A percentile compares a stretch with the other conserved stretches of the same genome.
These are phyloP conservation scores for Cherax destructor DNA, from an alignment of 1,140 invertebrate genomes.

Conservation along the genomic window DNA sequence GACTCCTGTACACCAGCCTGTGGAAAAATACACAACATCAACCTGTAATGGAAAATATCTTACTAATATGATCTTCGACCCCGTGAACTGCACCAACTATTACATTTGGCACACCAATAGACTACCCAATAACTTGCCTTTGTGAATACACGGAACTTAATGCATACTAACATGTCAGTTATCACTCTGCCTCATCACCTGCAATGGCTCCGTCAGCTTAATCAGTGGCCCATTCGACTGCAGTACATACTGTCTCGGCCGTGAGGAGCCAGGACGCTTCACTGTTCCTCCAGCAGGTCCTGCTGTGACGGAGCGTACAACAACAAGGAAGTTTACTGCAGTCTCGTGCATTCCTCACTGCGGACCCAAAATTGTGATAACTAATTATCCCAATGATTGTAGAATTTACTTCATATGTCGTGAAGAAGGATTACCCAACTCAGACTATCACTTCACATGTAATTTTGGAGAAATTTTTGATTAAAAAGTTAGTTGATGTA, in stretches of 20 bases:
- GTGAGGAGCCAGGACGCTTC: neutral
- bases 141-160: neutral
- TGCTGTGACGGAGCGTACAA: neutral
- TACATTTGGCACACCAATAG: too few relatives aligned
- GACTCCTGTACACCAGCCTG: conserved; percentile 1
- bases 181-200: neutral
- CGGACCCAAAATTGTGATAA: neutral
- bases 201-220: neutral
- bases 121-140: too few relatives aligned
- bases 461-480: neutral
- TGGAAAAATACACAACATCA: neutral
- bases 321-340: neutral
- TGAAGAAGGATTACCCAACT: neutral
- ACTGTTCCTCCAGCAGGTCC: neutral
- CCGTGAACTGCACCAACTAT: too few relatives aligned
- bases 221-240: conserved; percentile 15
- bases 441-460: conserved; percentile 7
- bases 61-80: neutral
- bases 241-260: neutral
- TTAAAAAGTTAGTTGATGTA: too few relatives aligned
- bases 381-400: conserved; percentile 6
- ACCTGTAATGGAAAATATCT: conserved; percentile 4
- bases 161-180: neutral
- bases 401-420: conserved; percentile 24
- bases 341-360: neutral